Evolutionary conservation across 1,140 invertebrate species (phyloP).

Genomic region (Drosophila simulans): DNA sequence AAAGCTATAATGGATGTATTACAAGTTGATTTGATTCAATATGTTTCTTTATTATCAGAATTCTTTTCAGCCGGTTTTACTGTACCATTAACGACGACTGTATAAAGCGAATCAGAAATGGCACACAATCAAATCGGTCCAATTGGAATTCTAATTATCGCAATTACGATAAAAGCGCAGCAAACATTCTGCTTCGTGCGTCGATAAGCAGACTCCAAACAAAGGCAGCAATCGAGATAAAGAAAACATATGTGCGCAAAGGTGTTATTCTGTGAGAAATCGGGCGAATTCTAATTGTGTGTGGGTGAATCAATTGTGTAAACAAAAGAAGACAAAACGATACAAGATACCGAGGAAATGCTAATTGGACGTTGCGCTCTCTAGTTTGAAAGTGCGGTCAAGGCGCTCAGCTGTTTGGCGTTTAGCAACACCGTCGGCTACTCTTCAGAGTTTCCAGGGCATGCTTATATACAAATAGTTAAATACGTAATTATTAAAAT

Average conservation of each 20-base stretch:
- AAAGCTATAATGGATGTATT: not conserved
- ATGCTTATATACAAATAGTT: too few relatives aligned
- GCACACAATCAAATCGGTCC: conserved; percentile 28
- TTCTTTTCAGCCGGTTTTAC: not conserved
- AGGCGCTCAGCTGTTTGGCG: conserved; percentile 52
- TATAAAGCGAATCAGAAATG: conserved; percentile 34
- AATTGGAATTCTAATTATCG: conserved; percentile 53
- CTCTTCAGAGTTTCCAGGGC: not conserved
- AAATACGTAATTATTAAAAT: not conserved
- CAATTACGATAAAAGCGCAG: conserved; percentile 70
- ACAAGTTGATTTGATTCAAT: not conserved
- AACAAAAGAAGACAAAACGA: conserved; percentile 34
- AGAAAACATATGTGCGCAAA: conserved; percentile 30
- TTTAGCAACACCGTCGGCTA: conserved; percentile 53
- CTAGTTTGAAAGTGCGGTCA: conserved; percentile 28
- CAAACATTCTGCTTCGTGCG: conserved; percentile 34
- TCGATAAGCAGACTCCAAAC: conserved; percentile 24
- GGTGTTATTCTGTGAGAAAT: conserved; percentile 28
- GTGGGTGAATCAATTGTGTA: conserved; percentile 33
- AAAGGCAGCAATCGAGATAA: conserved; percentile 28
- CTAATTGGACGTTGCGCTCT: conserved; percentile 29
- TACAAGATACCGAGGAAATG: conserved; percentile 4
- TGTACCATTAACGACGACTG: conserved; percentile 47
- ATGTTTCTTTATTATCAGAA: not conserved
- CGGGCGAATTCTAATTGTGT: conserved; percentile 24